Evolutionary conservation across 1,140 invertebrate genomes (phyloP).

Genomic region (Zelostemma sp.): DNA sequence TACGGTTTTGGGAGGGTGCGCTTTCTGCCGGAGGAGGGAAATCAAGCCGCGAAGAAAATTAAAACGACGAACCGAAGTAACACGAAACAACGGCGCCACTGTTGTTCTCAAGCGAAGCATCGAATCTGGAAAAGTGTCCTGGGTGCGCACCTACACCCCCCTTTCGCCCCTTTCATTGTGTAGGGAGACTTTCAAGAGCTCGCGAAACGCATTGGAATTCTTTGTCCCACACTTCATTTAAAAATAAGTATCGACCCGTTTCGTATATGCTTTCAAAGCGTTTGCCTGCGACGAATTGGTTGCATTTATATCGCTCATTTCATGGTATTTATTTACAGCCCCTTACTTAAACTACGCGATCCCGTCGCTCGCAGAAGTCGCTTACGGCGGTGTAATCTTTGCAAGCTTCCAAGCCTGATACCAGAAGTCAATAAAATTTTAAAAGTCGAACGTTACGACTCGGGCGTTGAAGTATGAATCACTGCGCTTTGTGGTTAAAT

Average conservation of each 20-base stretch:
- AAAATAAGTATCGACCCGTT: conserved; percentile 1
- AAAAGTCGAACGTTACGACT: conserved; percentile 40
- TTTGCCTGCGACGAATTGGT: conserved; percentile 43
- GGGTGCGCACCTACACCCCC: conserved; percentile 3
- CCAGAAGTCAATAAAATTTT: conserved; percentile 41
- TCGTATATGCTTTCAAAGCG: conserved; percentile 2
- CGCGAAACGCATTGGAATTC: not conserved
- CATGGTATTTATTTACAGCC: conserved; percentile 50
- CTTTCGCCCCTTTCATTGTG: not conserved
- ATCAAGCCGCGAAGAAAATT: conserved; percentile 67
- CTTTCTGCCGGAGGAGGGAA: conserved; percentile 45
- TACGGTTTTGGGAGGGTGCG: conserved; percentile 41
- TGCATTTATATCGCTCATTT: conserved; percentile 46
- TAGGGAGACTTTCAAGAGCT: not conserved
- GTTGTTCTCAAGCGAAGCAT: conserved; percentile 18
- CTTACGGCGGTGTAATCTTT: conserved; percentile 43
- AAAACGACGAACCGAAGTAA: conserved; percentile 59
- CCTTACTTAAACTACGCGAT: conserved; percentile 30
- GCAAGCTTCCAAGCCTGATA: conserved; percentile 17
- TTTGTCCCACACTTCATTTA: not conserved
- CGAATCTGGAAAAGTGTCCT: conserved; percentile 25
- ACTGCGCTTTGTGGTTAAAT: conserved; percentile 32
- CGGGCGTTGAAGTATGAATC: conserved; percentile 11
- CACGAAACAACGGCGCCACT: conserved; percentile 26
- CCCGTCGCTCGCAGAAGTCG: conserved; percentile 43